Percentiles rank a stretch among this genome's conserved stretches.
Conservation (phyloP, 2,113 vertebrate species). For the Centrocercus urophasianus region DNA sequence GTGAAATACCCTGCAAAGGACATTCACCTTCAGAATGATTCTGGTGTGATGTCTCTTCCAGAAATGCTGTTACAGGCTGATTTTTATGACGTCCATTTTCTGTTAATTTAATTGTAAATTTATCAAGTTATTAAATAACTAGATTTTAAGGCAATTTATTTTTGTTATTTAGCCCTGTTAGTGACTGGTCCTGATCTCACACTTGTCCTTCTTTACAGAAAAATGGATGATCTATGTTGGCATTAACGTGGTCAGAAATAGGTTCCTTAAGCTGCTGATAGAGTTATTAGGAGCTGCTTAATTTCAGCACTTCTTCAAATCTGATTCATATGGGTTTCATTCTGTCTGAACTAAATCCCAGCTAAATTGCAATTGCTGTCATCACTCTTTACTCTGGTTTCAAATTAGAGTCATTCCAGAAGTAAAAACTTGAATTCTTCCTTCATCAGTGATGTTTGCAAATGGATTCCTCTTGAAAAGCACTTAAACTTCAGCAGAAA, state of each 20-base stretch:
- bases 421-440: not conserved
- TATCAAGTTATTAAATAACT: not conserved
- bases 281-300: rapidly evolving
- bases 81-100: not conserved
- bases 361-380: not conserved
- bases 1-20: not conserved
- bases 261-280: not conserved
- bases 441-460: not conserved
- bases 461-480: not conserved
- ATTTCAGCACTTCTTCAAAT: not conserved
- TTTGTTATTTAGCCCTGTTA: not conserved
- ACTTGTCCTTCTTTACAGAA: not conserved
- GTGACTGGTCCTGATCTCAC: not conserved
- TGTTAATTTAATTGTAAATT: not conserved
- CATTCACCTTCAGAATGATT: not conserved
- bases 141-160: not conserved
- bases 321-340: not conserved
- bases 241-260: not conserved
- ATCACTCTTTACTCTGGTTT: not conserved
- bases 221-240: not conserved
- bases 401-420: not conserved
- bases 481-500: not conserved
- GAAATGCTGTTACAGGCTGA: not conserved
- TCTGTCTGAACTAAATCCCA: not conserved
- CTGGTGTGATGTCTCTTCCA: not conserved